phyloP scores from a whole-genome alignment of 2,113 vertebrate species.

The Oryzias melastigma region DNA sequence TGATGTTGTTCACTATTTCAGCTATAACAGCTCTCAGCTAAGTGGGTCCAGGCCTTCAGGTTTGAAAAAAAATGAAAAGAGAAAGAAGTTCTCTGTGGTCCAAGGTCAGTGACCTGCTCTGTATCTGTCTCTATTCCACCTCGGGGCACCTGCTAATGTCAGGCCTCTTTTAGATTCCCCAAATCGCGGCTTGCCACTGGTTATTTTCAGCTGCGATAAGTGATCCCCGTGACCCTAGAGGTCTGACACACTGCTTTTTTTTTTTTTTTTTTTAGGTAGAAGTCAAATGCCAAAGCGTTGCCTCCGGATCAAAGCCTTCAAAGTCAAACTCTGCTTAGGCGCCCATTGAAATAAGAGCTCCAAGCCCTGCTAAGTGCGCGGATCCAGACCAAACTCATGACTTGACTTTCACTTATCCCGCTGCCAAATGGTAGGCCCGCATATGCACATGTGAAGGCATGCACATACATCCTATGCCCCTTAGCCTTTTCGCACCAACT shows the following conservation, averaged over 20 bases:
- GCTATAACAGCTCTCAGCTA: constrained; percentile 55
- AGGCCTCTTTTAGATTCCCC: constrained; percentile 78
- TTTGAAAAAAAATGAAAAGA: constrained; percentile 53
- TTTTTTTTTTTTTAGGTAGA: constrained; percentile 65
- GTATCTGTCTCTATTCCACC: constrained; percentile 79
- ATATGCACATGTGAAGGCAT: constrained; percentile 15
- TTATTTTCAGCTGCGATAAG: constrained; percentile 81
- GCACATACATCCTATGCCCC: background rate
- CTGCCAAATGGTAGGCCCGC: constrained; percentile 51
- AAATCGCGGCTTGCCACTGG: constrained; percentile 78
- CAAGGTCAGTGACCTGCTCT: constrained; percentile 79
- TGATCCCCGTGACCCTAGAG: constrained; percentile 79
- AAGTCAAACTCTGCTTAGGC: constrained; percentile 80
- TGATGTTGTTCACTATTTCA: constrained; percentile 46
- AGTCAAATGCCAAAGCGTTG: constrained; percentile 82
- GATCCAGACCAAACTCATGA: constrained; percentile 61
- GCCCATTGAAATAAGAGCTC: constrained; percentile 80
- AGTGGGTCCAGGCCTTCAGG: constrained; percentile 71
- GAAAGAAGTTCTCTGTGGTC: constrained; percentile 76
- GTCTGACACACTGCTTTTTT: constrained; percentile 72
- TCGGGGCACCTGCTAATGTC: constrained; percentile 82
- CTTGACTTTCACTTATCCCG: constrained; percentile 62
- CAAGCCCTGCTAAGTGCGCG: constrained; percentile 64
- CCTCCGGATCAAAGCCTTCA: constrained; percentile 80
- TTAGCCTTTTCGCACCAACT: constrained; percentile 6